phyloP scores from a whole-genome alignment of 2,113 vertebrate genomes.

The Podilymbus podiceps region DNA sequence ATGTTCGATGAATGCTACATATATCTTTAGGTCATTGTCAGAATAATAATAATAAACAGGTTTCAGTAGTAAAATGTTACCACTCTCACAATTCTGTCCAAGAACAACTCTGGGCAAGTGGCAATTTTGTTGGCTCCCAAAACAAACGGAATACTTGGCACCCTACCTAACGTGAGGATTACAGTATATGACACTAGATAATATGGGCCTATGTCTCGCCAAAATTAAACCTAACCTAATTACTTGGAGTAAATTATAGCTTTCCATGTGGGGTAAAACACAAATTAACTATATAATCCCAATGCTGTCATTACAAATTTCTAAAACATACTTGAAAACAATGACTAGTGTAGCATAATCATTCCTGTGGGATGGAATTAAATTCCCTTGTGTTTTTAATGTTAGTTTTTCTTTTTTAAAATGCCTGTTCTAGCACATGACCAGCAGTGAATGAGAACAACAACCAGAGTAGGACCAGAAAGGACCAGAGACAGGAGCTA shows the following conservation, averaged over 20 bases:
- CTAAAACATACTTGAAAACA: constrained; percentile 51
- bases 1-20: background rate
- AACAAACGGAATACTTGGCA: constrained; percentile 60
- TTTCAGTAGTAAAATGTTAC: constrained; percentile 35
- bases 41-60: background rate
- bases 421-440: background rate
- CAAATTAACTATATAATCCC: constrained; percentile 39
- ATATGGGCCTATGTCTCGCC: constrained; percentile 25
- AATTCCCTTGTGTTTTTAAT: background rate
- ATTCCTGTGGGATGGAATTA: constrained; percentile 32
- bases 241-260: constrained; percentile 50
- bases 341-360: background rate
- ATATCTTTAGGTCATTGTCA: background rate
- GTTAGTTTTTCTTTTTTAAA: background rate
- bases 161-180: constrained; percentile 34
- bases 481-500: background rate
- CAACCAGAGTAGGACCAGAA: background rate
- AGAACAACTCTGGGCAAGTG: constrained; percentile 58
- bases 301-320: constrained; percentile 53
- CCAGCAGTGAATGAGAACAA: background rate
- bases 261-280: constrained; percentile 56
- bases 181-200: constrained; percentile 50
- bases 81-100: constrained; percentile 47
- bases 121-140: constrained; percentile 65
- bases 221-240: constrained; percentile 64